Evolutionary conservation across 1,140 invertebrate species (phyloP).

Genomic region (Protaetia brevitarsis): DNA sequence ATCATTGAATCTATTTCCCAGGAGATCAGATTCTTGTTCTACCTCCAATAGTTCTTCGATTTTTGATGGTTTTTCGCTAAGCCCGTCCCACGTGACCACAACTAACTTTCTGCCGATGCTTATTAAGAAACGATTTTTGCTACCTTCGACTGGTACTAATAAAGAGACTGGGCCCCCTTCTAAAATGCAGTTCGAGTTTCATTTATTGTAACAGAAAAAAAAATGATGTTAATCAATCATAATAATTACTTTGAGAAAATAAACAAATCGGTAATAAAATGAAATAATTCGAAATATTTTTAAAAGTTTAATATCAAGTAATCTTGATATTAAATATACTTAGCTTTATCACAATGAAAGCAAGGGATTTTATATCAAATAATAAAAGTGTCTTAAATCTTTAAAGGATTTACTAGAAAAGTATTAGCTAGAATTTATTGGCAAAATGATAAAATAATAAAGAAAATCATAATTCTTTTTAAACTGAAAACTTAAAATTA

Average conservation of each 20-base stretch:
- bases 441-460: no score
- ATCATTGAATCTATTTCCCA: constrained; percentile 68
- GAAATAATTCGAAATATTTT: no score
- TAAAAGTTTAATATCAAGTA: no score
- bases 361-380: neutral
- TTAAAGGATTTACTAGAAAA: no score
- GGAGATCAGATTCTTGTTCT: constrained; percentile 53
- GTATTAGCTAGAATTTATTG: no score
- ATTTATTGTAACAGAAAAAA: neutral
- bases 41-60: constrained; percentile 35
- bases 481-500: no score
- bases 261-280: no score
- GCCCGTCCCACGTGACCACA: constrained; percentile 64
- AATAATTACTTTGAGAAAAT: neutral
- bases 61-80: constrained; percentile 33
- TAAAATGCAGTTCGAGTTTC: constrained; percentile 20
- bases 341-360: neutral
- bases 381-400: no score
- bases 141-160: constrained; percentile 65
- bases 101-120: constrained; percentile 58
- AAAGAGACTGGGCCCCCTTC: constrained; percentile 47
- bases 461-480: no score
- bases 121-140: constrained; percentile 60
- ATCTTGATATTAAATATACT: no score
- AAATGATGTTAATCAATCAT: neutral